These are phyloP conservation scores for Pampus argenteus DNA, from an alignment of 2,797 vertebrate species.

Conservation along the genomic window DNA sequence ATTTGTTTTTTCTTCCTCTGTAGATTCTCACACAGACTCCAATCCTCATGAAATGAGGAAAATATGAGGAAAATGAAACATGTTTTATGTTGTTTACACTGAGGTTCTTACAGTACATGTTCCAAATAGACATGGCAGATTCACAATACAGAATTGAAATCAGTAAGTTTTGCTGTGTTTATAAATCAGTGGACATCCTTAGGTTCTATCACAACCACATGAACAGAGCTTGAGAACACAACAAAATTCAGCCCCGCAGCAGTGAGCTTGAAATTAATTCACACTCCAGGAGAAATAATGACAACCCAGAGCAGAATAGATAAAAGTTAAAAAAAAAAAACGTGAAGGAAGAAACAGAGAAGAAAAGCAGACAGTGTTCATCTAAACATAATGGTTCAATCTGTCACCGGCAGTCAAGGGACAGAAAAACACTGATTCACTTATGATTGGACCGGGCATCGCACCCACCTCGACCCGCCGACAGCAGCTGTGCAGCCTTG, in stretches of 20 bases:
- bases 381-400: slow-evolving; percentile 55
- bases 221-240: slow-evolving; percentile 1
- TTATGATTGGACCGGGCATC: slow-evolving; percentile 27
- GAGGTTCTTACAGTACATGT: neutral
- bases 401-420: slow-evolving; percentile 36
- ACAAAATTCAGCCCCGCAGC: slow-evolving; percentile 8
- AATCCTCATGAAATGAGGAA: neutral
- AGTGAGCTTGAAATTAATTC: slow-evolving; percentile 22
- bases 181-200: slow-evolving; percentile 2
- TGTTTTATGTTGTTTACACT: neutral
- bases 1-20: neutral
- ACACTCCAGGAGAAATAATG: slow-evolving; percentile 26
- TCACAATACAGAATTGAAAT: neutral
- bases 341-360: neutral
- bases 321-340: neutral
- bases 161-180: neutral
- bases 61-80: neutral
- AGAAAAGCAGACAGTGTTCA: slow-evolving; percentile 29
- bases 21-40: neutral
- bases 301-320: slow-evolving; percentile 15
- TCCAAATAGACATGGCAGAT: slow-evolving; percentile 2
- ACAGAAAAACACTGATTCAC: slow-evolving; percentile 58
- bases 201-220: neutral
- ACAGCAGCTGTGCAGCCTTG: neutral
- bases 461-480: slow-evolving; percentile 17